Base-by-base conservation (phyloP, 2,797 vertebrate genomes). In the Argentina silus region DNA sequence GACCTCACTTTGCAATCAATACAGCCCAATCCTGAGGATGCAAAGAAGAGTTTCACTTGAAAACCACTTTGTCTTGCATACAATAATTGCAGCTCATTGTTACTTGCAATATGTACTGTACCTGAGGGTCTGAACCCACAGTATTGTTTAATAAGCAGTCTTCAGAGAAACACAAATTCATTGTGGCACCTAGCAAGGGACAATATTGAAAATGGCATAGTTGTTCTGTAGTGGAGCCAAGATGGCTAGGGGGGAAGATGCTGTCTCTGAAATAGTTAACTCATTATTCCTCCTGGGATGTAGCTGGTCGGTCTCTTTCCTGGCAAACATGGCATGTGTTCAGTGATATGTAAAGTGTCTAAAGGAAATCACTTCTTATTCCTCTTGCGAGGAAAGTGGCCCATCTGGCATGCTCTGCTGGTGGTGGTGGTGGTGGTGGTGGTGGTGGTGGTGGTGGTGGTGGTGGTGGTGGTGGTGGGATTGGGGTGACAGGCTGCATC, bases 341-440 rank as follows among this genome's bases (percentile, higher is more conserved):
- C 69, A 70, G 60, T 82, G 70, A 78, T 66, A 84, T 83, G 57
- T 70, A 78, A 83, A 76, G 69, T 55, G 47, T 71, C n/a, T 69
- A 62, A 75, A 76, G 55, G 68, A 84, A 84, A 76, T 77, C 7
- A 66, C 42, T 21, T 73, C 23, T 82, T 68, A 78, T 80, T 72
- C 69, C 43, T 69, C 55, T 27, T 61, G 15, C 15, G 47, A 74
- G n/a, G 57, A 56, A n/a, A 5, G 59, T 6, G 61, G 19, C 67
- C 19, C 27, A 42, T 36, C 57, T 66, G 53, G 69, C 61, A 47
- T 21, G 7, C 12, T 61, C 55, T 73, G 47, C 60, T 45, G 11
- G 44, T 48, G 44, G 27, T 36, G 27, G 27, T 36, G 27, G 51
- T 55, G 14, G 57, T 60, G 57, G 59, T 61, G 67, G 14, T 51